These are phyloP conservation scores for Mus minutoides DNA, from an alignment of 2,797 vertebrate genomes.

Conservation along the genomic window DNA sequence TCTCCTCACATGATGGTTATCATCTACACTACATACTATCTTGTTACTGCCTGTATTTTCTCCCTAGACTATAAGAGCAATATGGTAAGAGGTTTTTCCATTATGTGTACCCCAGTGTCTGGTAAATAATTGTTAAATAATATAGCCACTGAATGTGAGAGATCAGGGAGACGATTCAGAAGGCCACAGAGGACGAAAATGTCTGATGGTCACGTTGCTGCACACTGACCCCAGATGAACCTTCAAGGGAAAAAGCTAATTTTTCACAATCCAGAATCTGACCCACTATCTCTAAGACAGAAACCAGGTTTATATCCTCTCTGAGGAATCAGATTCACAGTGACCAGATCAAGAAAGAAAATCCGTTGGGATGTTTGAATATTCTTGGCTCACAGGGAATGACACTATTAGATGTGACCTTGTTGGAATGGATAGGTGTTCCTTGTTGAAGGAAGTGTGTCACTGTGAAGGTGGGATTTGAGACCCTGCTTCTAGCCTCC, in stretches of 20 bases:
- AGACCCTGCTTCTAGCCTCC: too few species aligned
- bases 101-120: background rate
- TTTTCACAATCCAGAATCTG: conserved; percentile 2
- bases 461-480: too few species aligned
- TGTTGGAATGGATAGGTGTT: too few species aligned
- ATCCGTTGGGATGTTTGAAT: background rate
- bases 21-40: background rate
- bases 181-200: background rate
- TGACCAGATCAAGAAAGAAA: conserved; percentile 40
- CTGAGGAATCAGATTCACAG: conserved; percentile 28
- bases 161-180: background rate
- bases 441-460: too few species aligned
- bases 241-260: background rate
- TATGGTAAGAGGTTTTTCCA: background rate
- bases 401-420: too few species aligned
- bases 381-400: too few species aligned
- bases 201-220: background rate
- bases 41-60: background rate
- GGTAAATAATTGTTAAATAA: background rate
- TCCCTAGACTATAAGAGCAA: background rate
- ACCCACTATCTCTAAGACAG: conserved; percentile 12
- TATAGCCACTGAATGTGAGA: background rate
- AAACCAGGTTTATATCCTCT: conserved; percentile 12
- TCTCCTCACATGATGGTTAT: background rate
- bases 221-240: background rate